Base-by-base conservation (phyloP, 2,888 invertebrate species). In the Falcaria lacertinaria region DNA sequence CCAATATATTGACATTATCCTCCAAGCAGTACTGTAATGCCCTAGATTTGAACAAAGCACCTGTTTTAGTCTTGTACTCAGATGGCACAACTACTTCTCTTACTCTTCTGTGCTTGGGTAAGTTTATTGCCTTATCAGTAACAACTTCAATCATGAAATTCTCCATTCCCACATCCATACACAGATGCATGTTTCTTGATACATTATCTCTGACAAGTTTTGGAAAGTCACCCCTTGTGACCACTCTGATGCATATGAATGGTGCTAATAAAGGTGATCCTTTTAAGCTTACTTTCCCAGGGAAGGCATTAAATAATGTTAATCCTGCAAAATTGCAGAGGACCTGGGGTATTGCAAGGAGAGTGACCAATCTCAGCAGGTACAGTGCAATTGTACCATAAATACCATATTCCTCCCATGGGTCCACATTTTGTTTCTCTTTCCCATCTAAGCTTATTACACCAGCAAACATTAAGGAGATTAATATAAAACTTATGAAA, bases 111-210 rank as follows among this genome's bases (percentile, higher is more conserved):
- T 96, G 95, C 46, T 93, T 91, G n/a, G 93, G 90, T 56, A 97
- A 80, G 59, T 93, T 93, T 19, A 96, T 91, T 6, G 93, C 91
- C 78, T 97, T 97, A 78, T 98, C 98, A 32, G 97, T 97, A 11
- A 98, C 98, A 32, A 98, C 97, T 90, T 98, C 98, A 61, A 98
- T 94, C 71, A 98, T 93, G 69, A 98, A 98, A 78, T 98, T 98
- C 79, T 98, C 97, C 69, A 98, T 89, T 7, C 98, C 98, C 5
- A 96, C 95, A 76, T 96, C 95, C 54, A 94, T 88, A 71, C 97
- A 97, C 53, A 94, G 94, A 62, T 95, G 94, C 91, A 97, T 93
- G 75, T 98, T 98, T 50, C 96, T 91, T 43, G 92, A 90, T 4
- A 97, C 96, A 90, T 97, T 98, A 42, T 92, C 92, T 73, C 93